Conservation (phyloP, 2,888 invertebrate species). For the Calliphora vomitoria region DNA sequence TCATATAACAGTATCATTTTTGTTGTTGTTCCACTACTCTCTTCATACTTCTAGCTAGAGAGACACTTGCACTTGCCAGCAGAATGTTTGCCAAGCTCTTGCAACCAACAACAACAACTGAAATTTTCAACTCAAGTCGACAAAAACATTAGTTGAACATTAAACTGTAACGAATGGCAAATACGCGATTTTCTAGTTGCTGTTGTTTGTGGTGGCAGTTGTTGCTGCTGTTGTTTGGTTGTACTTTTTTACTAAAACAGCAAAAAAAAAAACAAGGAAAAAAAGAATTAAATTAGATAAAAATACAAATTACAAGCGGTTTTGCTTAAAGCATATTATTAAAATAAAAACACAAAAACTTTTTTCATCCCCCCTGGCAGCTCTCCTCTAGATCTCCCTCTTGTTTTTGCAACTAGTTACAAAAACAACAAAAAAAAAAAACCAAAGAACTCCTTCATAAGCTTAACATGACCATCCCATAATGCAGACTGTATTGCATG, state of each 20-base stretch:
- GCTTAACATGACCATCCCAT: slow-evolving; percentile 60
- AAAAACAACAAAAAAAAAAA: neutral
- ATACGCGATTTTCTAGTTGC: slow-evolving; percentile 65
- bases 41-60: slow-evolving; percentile 16
- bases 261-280: slow-evolving; percentile 42
- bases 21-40: neutral
- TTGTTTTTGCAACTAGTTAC: neutral
- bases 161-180: slow-evolving; percentile 77
- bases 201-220: slow-evolving; percentile 42
- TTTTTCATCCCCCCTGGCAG: slow-evolving; percentile 26
- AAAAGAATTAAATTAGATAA: slow-evolving; percentile 72
- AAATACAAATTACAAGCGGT: slow-evolving; percentile 74
- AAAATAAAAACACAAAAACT: slow-evolving; percentile 61
- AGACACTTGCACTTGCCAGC: slow-evolving; percentile 65
- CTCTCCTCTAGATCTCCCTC: slow-evolving; percentile 31
- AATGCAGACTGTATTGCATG: slow-evolving; percentile 1
- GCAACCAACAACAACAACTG: slow-evolving; percentile 22
- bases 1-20: slow-evolving; percentile 59
- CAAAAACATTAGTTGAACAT: slow-evolving; percentile 65
- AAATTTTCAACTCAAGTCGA: slow-evolving; percentile 44
- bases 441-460: slow-evolving; percentile 58
- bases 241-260: slow-evolving; percentile 76
- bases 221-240: slow-evolving; percentile 73
- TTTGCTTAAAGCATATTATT: slow-evolving; percentile 74
- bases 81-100: slow-evolving; percentile 62